Evolutionary conservation across 37 sponge, comb jelly and placozoan genomes (phyloP).

Genomic region (Halichondria panicea): DNA sequence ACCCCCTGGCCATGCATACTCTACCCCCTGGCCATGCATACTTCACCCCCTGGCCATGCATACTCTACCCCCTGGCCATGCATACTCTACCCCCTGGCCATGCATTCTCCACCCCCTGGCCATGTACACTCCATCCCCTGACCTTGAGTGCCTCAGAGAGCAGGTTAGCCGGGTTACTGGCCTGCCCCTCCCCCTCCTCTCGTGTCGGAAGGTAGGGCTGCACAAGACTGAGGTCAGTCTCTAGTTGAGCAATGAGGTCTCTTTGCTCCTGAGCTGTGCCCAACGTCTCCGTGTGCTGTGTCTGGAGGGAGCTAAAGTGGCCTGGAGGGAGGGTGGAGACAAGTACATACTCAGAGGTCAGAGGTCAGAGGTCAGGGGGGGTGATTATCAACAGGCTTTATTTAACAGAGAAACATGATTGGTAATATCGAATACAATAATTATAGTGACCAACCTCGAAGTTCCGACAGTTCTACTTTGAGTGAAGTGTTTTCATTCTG

Average conservation of each 20-base stretch:
- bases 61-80: too few species aligned
- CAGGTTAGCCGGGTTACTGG: constrained; percentile 21
- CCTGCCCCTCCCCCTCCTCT: constrained; percentile 45
- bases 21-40: too few species aligned
- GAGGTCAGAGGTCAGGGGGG: background rate
- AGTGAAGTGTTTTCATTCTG: constrained; percentile 75
- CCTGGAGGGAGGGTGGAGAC: constrained; percentile 18
- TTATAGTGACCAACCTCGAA: constrained; percentile 22
- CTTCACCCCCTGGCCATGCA: too few species aligned
- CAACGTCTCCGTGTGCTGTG: constrained; percentile 28
- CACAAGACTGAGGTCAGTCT: constrained; percentile 72
- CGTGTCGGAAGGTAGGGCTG: constrained; percentile 52
- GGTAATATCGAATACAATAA: background rate
- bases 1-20: too few species aligned
- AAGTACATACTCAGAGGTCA: background rate
- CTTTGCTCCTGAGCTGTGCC: constrained; percentile 52
- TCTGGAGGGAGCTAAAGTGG: constrained; percentile 52
- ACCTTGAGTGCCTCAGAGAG: constrained; percentile 55
- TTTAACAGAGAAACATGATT: constrained; percentile 11
- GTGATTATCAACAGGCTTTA: too few species aligned
- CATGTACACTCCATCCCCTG: too few species aligned
- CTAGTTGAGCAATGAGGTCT: constrained; percentile 78
- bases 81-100: too few species aligned
- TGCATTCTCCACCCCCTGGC: too few species aligned
- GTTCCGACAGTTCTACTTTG: constrained; percentile 59